Conservation (phyloP, 1,140 invertebrate genomes). For the Drosophila nikananu region DNA sequence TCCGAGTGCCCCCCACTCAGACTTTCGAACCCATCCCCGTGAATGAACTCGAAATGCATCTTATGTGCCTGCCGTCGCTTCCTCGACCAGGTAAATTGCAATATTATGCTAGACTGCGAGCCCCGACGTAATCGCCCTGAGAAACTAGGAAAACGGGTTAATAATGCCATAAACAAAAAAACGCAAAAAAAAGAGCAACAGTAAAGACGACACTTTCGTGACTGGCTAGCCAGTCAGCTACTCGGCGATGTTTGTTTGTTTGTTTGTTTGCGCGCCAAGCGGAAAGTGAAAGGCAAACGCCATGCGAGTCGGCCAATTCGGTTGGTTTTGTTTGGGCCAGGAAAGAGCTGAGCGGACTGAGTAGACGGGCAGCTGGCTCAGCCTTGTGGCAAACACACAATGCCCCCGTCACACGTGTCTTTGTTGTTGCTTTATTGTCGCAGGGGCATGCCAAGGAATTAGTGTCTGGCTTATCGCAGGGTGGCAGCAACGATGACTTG, state of each 20-base stretch:
- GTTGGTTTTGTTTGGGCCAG: conserved; percentile 23
- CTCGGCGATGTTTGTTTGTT: conserved; percentile 53
- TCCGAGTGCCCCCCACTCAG: conserved; percentile 19
- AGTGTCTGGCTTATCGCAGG: conserved; percentile 47
- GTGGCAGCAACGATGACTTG: conserved; percentile 16
- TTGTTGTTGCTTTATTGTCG: conserved; percentile 36
- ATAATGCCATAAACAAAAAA: conserved; percentile 77
- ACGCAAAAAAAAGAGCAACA: conserved; percentile 39
- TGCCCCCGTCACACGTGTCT: conserved; percentile 22
- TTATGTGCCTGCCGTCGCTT: conserved; percentile 38
- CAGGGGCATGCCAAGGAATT: conserved; percentile 41
- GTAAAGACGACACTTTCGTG: conserved; percentile 82
- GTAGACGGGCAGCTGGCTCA: conserved; percentile 40
- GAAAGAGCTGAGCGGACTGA: conserved; percentile 6
- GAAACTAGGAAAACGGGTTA: conserved; percentile 82
- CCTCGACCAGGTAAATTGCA: conserved; percentile 71
- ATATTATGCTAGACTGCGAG: conserved; percentile 66
- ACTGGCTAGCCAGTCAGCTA: conserved; percentile 58
- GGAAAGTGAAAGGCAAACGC: conserved; percentile 74
- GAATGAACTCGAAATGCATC: conserved; percentile 43
- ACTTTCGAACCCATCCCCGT: conserved; percentile 38
- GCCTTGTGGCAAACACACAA: conserved; percentile 55
- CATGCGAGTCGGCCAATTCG: conserved; percentile 25
- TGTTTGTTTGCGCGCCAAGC: conserved; percentile 54
- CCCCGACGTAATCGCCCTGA: conserved; percentile 61